phyloP scores from a whole-genome alignment of 1,140 invertebrate genomes.

The Drosophila albomicans region DNA sequence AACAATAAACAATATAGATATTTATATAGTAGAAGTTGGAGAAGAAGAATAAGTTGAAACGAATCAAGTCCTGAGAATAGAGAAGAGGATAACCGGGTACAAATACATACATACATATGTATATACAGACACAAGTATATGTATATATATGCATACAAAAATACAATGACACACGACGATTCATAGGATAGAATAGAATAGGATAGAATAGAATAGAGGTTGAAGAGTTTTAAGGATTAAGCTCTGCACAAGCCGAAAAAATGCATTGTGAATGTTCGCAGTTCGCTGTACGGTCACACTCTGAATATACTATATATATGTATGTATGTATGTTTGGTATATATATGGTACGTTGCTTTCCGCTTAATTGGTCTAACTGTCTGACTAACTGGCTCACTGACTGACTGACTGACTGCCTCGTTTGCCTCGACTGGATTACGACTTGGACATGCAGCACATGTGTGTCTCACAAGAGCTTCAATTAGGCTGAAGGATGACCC shows the following conservation, averaged over 20 bases:
- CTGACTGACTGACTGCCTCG: slow-evolving; percentile 11
- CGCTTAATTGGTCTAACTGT: slow-evolving; percentile 13
- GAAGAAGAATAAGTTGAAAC: slow-evolving; percentile 23
- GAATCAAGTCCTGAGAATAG: slow-evolving; percentile 44
- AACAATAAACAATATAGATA: slow-evolving; percentile 24
- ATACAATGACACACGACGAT: slow-evolving; percentile 61
- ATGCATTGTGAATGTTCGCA: slow-evolving; percentile 32
- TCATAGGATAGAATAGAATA: neutral
- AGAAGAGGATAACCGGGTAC: slow-evolving; percentile 52
- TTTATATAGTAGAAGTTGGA: neutral
- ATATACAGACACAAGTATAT: slow-evolving; percentile 12
- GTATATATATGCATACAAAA: slow-evolving; percentile 50
- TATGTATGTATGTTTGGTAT: neutral
- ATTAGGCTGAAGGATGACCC: slow-evolving; percentile 38
- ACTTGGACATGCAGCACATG: slow-evolving; percentile 4
- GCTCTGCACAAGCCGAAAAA: slow-evolving; percentile 45
- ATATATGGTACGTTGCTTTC: neutral
- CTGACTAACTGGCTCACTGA: slow-evolving; percentile 18
- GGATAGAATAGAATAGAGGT: neutral
- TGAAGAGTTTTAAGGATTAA: slow-evolving; percentile 28
- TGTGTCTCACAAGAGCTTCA: slow-evolving; percentile 20
- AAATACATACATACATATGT: slow-evolving; percentile 52
- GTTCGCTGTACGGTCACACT: slow-evolving; percentile 16
- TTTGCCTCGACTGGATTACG: slow-evolving; percentile 8
- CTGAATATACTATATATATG: neutral